Evolutionary conservation across 2,797 vertebrate species (phyloP).

Genomic region (Rhabdophis nuchalis): DNA sequence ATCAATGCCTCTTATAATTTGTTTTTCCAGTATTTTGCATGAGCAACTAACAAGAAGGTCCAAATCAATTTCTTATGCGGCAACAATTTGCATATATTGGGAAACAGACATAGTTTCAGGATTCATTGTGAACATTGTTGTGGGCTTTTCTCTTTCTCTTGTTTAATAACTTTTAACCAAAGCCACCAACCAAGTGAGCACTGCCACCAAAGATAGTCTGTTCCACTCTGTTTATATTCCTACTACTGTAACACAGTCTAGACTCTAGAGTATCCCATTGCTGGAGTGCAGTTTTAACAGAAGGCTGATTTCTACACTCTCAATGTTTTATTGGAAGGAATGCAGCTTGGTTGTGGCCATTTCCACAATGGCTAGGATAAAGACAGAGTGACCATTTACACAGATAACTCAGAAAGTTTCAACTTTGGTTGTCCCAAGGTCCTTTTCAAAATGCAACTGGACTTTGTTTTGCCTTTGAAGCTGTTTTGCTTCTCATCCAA

Average conservation of each 20-base stretch:
- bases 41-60: background rate
- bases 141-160: background rate
- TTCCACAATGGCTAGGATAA: background rate
- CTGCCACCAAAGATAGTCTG: background rate
- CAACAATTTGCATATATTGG: background rate
- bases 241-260: background rate
- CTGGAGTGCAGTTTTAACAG: background rate
- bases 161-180: background rate
- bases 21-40: background rate
- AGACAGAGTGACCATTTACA: background rate
- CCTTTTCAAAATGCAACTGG: background rate
- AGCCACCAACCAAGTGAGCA: background rate
- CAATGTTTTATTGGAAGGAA: background rate
- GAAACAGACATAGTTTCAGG: background rate
- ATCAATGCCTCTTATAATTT: background rate
- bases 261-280: background rate
- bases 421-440: background rate
- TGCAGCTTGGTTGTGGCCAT: background rate
- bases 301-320: background rate
- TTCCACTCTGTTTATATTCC: background rate
- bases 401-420: background rate
- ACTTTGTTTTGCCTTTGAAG: background rate
- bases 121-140: background rate
- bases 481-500: background rate
- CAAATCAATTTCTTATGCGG: background rate